Conservation (phyloP, 2,888 invertebrate species). For the Sarcophaga carnaria region DNA sequence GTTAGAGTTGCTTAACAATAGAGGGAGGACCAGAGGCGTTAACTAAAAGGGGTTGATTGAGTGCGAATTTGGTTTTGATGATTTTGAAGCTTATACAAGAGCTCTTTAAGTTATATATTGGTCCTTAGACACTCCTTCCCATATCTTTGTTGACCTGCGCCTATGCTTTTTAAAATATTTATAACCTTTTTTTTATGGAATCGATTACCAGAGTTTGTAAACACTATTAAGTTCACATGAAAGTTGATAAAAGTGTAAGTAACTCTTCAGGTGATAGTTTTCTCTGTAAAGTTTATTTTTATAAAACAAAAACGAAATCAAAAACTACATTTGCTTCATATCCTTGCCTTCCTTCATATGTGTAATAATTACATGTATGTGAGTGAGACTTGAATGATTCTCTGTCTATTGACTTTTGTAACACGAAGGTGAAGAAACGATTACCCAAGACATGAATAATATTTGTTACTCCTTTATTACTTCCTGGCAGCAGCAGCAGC, state of each 20-base stretch:
- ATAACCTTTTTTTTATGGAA: slow-evolving; percentile 18
- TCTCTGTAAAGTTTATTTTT: background rate
- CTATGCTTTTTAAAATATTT: slow-evolving; percentile 32
- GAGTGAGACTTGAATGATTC: background rate
- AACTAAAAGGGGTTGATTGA: too few relatives aligned
- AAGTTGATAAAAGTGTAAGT: slow-evolving; percentile 1
- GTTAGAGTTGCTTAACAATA: background rate
- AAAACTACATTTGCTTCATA: too few relatives aligned
- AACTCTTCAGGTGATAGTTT: slow-evolving; percentile 4
- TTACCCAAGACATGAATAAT: background rate
- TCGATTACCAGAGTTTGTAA: slow-evolving; percentile 47
- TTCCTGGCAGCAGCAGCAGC: too few relatives aligned
- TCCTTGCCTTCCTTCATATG: too few relatives aligned
- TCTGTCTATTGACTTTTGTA: background rate
- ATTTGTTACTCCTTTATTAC: background rate
- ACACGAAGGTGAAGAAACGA: background rate
- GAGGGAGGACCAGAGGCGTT: background rate
- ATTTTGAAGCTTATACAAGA: too few relatives aligned
- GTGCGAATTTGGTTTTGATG: too few relatives aligned
- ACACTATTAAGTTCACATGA: slow-evolving; percentile 11
- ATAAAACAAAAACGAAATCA: too few relatives aligned
- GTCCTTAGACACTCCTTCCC: too few relatives aligned
- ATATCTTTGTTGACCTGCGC: background rate
- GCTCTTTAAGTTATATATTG: fast-evolving
- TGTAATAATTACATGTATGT: background rate